Evolutionary conservation across 2,888 invertebrate species (phyloP).

Genomic region (Eupelmus urozonus): DNA sequence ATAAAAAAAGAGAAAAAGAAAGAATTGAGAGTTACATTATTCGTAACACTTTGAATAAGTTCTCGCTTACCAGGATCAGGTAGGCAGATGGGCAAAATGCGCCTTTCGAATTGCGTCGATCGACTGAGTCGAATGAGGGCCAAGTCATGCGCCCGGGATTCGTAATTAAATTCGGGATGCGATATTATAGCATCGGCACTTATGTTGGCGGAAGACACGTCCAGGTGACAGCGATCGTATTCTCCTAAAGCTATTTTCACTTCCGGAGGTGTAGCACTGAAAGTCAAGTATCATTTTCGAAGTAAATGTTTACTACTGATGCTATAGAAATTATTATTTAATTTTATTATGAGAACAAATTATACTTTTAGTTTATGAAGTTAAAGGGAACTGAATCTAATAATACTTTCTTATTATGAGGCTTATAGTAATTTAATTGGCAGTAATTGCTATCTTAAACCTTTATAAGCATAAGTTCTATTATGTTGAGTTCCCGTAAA

Average conservation of each 20-base stretch:
- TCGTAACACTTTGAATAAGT: too few species aligned
- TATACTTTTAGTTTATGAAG: too few species aligned
- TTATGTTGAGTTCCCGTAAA: too few species aligned
- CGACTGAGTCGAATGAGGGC: conserved; percentile 80
- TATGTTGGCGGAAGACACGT: conserved; percentile 78
- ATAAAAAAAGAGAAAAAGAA: not conserved
- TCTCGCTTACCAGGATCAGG: conserved; percentile 78
- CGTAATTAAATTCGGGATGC: conserved; percentile 80
- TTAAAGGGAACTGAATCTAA: too few species aligned
- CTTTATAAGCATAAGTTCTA: too few species aligned
- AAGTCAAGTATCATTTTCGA: too few species aligned
- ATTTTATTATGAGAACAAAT: too few species aligned
- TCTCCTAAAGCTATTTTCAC: conserved; percentile 80
- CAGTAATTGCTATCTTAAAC: too few species aligned
- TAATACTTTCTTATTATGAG: too few species aligned
- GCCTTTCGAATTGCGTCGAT: conserved; percentile 78
- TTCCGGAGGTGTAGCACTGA: conserved; percentile 71
- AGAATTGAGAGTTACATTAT: not conserved
- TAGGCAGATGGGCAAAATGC: conserved; percentile 81
- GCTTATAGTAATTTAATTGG: too few species aligned
- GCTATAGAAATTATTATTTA: too few species aligned
- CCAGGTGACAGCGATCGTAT: conserved; percentile 79
- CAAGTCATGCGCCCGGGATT: conserved; percentile 80
- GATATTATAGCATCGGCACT: conserved; percentile 79
- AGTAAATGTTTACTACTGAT: too few species aligned